Evolutionary conservation across 2,113 vertebrate species (phyloP).

Genomic region (Lynx canadensis): DNA sequence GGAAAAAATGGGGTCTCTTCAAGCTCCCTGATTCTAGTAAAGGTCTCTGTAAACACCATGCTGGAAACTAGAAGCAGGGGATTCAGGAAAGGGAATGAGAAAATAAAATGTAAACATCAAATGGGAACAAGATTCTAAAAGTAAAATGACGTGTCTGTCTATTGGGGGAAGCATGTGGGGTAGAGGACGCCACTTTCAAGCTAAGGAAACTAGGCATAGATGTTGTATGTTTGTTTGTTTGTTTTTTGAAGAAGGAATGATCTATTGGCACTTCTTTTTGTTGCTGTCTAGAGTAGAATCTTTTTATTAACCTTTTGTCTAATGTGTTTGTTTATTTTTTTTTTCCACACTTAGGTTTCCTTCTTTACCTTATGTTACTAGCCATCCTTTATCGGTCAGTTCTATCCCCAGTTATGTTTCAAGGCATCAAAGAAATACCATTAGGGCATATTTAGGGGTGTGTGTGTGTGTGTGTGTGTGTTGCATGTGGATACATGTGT

Average conservation of each 20-base stretch:
- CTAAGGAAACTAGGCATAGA: constrained; percentile 71
- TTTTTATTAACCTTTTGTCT: constrained; percentile 85
- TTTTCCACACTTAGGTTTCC: constrained; percentile 77
- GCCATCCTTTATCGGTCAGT: not conserved
- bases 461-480: not conserved
- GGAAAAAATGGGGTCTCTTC: constrained; percentile 79
- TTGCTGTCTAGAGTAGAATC: constrained; percentile 78
- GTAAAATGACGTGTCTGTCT: constrained; percentile 76
- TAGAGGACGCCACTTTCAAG: constrained; percentile 43
- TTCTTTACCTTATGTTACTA: constrained; percentile 75
- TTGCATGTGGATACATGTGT: not conserved
- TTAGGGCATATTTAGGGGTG: constrained; percentile 29
- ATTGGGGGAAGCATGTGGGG: constrained; percentile 32
- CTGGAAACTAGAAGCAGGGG: constrained; percentile 85
- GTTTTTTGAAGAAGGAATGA: constrained; percentile 67
- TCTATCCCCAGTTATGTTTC: not conserved
- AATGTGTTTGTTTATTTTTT: constrained; percentile 63
- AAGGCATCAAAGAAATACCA: constrained; percentile 32
- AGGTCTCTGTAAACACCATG: constrained; percentile 86
- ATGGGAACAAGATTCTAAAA: constrained; percentile 83
- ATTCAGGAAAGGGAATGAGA: constrained; percentile 85
- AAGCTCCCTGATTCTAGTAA: constrained; percentile 83
- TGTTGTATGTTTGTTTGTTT: constrained; percentile 15
- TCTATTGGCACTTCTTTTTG: constrained; percentile 65
- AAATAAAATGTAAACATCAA: constrained; percentile 91